Percentiles rank a stretch among this genome's conserved stretches.
phyloP scores from a whole-genome alignment of 1,140 invertebrate species.

The Drosophila yakuba region DNA sequence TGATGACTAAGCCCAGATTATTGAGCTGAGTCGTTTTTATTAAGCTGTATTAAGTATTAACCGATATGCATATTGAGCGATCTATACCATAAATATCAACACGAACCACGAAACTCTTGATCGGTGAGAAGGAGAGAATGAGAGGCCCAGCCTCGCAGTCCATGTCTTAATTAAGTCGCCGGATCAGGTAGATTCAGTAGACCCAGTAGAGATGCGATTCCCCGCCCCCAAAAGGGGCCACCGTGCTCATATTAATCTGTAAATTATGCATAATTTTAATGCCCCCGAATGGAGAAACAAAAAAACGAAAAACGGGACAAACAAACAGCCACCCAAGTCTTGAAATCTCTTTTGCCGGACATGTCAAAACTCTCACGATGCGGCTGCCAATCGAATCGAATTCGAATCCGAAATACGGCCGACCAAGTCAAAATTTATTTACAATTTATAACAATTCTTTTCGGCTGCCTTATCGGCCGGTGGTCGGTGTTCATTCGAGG shows the following conservation, averaged over 20 bases:
- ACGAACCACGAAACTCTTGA: slow-evolving; percentile 64
- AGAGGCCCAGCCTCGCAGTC: neutral
- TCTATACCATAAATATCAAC: slow-evolving; percentile 78
- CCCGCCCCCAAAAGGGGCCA: slow-evolving; percentile 19
- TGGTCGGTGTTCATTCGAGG: slow-evolving; percentile 40
- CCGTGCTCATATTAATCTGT: slow-evolving; percentile 68
- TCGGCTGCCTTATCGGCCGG: slow-evolving; percentile 57
- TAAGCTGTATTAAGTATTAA: slow-evolving; percentile 65
- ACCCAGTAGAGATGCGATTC: neutral
- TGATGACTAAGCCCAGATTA: slow-evolving; percentile 36
- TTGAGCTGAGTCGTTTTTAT: slow-evolving; percentile 41
- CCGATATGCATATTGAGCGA: slow-evolving; percentile 78
- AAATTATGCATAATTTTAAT: slow-evolving; percentile 81
- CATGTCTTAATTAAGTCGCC: slow-evolving; percentile 42
- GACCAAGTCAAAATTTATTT: slow-evolving; percentile 66
- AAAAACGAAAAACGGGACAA: slow-evolving; percentile 30
- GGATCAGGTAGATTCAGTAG: slow-evolving; percentile 40
- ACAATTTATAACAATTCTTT: slow-evolving; percentile 79
- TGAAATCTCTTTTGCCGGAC: neutral
- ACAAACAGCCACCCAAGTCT: slow-evolving; percentile 59
- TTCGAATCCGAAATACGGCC: slow-evolving; percentile 13
- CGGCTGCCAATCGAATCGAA: slow-evolving; percentile 24
- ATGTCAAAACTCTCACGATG: slow-evolving; percentile 63
- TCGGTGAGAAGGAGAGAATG: neutral
- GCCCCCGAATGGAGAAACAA: slow-evolving; percentile 20